Base-by-base conservation (phyloP, 2,113 vertebrate genomes). In the Mola mola region DNA sequence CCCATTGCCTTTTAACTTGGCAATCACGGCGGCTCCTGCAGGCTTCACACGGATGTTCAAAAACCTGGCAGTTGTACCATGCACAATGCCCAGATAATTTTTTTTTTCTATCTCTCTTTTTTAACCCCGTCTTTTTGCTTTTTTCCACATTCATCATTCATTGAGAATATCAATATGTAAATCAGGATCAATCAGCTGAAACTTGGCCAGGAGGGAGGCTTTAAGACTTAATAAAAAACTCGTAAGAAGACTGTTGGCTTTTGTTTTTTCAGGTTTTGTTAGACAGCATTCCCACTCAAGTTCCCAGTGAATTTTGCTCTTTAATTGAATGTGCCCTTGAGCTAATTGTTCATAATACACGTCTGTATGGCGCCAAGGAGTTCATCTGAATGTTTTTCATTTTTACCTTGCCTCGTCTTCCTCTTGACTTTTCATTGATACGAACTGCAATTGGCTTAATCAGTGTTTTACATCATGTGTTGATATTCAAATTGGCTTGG, bases 401-500 rank as follows among this genome's bases (percentile, higher is more conserved):
- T 40, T 60, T 36, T 36, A 15, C 10, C 21, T 25, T 9, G 51
- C 15, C 15, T 5, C 21, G 48, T 72, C 64, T 25, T 55, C 69
- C 41, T 61, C 5, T 89, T 90, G 82, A 86, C 88, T 88, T 83
- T 82, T 87, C 75, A 80, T 78, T 61, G 59, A 75, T 57, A 55
- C 19, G 1, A 19, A 63, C 82, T 60, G 62, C 89, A 90, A 91
- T 89, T 89, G 87, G 78, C 77, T 83, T 91, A 92, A 92, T 92
- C 86, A 87, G 81, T 51, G 66, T 82, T 90, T 90, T 87, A 73
- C 81, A 75, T 87, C 82, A 49, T 85, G 88, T 92, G 90, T 90
- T 91, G 83, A 91, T 91, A 90, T 90, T 90, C 77, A 88, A 89
- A 92, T 89, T 69, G n/a, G n/a, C n/a, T n/a, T n/a, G n/a, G n/a